Conservation (phyloP, 2,113 vertebrate species). For the Cottus gobio region DNA sequence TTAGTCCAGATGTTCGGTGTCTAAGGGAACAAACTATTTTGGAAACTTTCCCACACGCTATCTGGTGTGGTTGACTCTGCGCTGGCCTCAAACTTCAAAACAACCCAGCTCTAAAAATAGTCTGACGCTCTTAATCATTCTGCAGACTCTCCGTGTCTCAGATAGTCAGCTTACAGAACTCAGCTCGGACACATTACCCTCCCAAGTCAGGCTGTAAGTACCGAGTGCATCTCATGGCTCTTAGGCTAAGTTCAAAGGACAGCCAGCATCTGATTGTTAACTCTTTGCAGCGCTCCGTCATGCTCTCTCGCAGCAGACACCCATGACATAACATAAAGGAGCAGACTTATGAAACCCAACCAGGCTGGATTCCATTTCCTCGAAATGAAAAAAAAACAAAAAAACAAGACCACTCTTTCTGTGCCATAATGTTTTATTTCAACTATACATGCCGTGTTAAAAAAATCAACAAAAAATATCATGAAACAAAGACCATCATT, state of each 20-base stretch:
- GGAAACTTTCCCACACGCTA: conserved; percentile 79
- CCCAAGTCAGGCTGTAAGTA: conserved; percentile 9
- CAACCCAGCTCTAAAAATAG: conserved; percentile 79
- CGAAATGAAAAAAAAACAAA: conserved; percentile 1
- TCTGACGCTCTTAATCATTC: conserved; percentile 61
- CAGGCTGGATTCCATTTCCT: neutral
- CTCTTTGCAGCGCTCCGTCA: neutral
- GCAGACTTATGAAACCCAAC: neutral
- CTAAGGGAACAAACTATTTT: conserved; percentile 73
- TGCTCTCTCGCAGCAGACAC: conserved; percentile 2
- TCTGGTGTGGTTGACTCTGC: conserved; percentile 73
- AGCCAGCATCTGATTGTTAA: conserved; percentile 15
- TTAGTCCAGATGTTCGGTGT: conserved; percentile 80
- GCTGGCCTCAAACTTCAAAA: conserved; percentile 75
- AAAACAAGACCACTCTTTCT: conserved; percentile 46
- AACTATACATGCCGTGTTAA: conserved; percentile 99
- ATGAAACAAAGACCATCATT: conserved; percentile 88
- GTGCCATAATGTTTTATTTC: conserved; percentile 98
- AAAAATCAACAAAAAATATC: conserved; percentile 84
- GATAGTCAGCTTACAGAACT: conserved; percentile 36
- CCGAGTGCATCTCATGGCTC: conserved; percentile 18
- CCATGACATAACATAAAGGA: conserved; percentile 1
- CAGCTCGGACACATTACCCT: conserved; percentile 31
- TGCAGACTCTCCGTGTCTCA: conserved; percentile 52
- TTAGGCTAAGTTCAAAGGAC: conserved; percentile 23